A percentile compares a stretch with the other conserved stretches of the same genome.
Evolutionary conservation across 2,797 vertebrate genomes (phyloP).

Genomic region (Coracias cyanogaster): DNA sequence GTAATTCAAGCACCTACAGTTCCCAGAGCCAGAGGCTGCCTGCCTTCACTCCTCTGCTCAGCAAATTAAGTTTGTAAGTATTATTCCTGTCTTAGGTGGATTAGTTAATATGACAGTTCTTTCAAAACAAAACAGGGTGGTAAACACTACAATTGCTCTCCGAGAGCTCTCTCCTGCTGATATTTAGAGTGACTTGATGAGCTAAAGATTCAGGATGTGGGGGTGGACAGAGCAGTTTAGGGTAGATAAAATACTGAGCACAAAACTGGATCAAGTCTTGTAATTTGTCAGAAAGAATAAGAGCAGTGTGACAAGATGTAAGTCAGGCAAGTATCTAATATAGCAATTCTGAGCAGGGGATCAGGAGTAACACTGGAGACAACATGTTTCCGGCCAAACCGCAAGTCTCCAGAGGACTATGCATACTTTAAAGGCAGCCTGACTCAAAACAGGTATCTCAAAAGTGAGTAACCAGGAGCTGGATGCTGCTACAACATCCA

Average conservation of each 20-base stretch:
- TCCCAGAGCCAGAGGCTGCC: neutral
- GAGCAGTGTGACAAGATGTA: neutral
- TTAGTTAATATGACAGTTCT: conserved; percentile 4
- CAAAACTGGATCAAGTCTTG: neutral
- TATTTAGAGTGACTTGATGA: neutral
- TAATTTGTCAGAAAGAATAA: conserved; percentile 20
- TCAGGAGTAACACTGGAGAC: neutral
- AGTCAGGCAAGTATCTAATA: neutral
- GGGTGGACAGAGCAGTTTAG: neutral
- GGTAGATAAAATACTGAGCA: neutral
- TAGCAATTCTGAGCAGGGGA: neutral
- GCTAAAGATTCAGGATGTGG: neutral
- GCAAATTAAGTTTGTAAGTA: neutral
- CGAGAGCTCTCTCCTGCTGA: neutral
- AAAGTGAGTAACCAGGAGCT: neutral
- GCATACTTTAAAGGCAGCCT: neutral
- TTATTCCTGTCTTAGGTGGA: neutral
- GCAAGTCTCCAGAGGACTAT: neutral
- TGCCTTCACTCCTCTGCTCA: neutral
- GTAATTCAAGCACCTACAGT: neutral
- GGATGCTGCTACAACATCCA: neutral
- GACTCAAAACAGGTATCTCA: neutral
- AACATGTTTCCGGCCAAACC: neutral
- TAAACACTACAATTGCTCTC: neutral
- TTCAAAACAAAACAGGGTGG: conserved; percentile 29